phyloP scores from a whole-genome alignment of 2,797 vertebrate species.

The Hyperoplus immaculatus region DNA sequence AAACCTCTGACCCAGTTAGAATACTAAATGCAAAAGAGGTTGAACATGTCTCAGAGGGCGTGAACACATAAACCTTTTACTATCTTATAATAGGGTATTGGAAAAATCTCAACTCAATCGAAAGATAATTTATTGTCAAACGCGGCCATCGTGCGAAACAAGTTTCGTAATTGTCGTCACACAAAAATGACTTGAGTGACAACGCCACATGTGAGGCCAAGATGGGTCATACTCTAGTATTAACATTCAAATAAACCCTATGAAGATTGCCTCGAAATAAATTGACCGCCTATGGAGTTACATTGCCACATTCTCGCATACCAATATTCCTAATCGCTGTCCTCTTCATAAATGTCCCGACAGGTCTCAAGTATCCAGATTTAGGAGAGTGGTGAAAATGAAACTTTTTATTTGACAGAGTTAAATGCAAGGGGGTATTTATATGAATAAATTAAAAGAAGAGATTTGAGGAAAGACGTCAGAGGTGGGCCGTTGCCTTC shows the following conservation, averaged over 20 bases:
- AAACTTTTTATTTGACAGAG: constrained; percentile 26
- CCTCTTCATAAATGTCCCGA: constrained; percentile 11
- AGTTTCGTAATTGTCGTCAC: neutral
- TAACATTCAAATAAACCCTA: constrained; percentile 52
- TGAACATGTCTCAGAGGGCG: constrained; percentile 13
- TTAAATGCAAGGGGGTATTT: neutral
- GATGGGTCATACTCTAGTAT: neutral
- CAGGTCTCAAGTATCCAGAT: constrained; percentile 40
- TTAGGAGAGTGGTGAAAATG: constrained; percentile 40
- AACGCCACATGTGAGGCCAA: constrained; percentile 32
- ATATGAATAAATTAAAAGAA: neutral
- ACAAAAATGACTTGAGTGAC: constrained; percentile 45
- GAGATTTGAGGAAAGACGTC: neutral
- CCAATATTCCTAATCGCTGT: constrained; percentile 37
- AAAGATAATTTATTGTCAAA: neutral
- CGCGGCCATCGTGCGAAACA: constrained; percentile 16
- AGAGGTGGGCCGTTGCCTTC: constrained; percentile 56
- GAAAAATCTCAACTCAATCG: neutral
- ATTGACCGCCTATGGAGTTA: constrained; percentile 36
- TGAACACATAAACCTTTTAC: constrained; percentile 35
- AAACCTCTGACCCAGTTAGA: constrained; percentile 58
- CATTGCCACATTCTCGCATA: constrained; percentile 38
- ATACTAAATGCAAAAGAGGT: constrained; percentile 29
- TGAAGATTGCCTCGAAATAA: constrained; percentile 45
- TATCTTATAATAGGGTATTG: neutral